Conservation (phyloP, 2,113 vertebrate species). For the Serilophus lunatus region DNA sequence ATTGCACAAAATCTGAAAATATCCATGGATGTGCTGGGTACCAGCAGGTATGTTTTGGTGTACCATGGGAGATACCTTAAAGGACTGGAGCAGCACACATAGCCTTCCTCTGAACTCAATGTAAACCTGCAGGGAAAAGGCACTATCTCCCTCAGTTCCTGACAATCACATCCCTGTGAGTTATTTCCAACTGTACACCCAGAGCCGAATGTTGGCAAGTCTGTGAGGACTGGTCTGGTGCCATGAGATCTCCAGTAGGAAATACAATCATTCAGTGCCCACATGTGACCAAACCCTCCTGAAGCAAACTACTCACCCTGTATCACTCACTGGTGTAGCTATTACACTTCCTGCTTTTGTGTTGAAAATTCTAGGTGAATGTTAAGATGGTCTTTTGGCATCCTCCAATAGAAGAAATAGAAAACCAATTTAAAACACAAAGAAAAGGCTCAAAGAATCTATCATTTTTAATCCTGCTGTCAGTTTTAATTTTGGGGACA, state of each 20-base stretch:
- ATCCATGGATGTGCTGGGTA: background rate
- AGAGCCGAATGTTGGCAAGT: background rate
- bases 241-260: background rate
- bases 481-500: conserved; percentile 82
- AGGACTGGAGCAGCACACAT: background rate
- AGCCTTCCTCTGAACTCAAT: background rate
- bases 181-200: background rate
- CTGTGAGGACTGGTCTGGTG: background rate
- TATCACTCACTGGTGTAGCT: background rate
- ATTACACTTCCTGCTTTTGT: background rate
- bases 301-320: background rate
- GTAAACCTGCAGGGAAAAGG: background rate
- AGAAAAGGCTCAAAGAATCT: conserved; percentile 72
- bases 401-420: conserved; percentile 62
- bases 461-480: conserved; percentile 81
- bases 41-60: background rate
- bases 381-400: conserved; percentile 58
- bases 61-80: background rate
- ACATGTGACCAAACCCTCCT: background rate
- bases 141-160: background rate
- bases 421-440: conserved; percentile 69
- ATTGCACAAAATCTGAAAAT: background rate
- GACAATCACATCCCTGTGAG: background rate
- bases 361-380: conserved; percentile 50
- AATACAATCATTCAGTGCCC: background rate